Evolutionary conservation across 2,888 invertebrate species (phyloP).

Genomic region (Vesta saturnalis): DNA sequence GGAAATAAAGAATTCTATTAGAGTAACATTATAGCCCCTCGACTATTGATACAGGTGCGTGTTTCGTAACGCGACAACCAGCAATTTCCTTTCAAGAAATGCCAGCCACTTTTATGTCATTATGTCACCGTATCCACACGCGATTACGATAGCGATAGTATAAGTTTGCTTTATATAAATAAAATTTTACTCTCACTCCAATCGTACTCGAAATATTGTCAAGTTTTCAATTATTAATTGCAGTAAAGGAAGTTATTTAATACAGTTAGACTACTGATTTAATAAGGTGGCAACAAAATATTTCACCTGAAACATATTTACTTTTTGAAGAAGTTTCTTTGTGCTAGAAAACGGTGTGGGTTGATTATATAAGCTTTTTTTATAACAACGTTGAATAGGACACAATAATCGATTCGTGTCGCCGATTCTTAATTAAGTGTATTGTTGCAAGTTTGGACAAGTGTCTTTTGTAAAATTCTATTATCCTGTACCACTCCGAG

Average conservation of each 20-base stretch:
- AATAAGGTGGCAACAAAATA: too few species aligned
- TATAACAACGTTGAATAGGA: constrained; percentile 47
- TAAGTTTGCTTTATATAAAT: too few species aligned
- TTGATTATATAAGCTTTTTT: constrained; percentile 37
- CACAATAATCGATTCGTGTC: constrained; percentile 49
- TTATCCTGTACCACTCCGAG: constrained; percentile 48
- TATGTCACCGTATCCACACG: constrained; percentile 57
- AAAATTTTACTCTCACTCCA: too few species aligned
- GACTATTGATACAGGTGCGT: constrained; percentile 44
- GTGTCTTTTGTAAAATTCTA: constrained; percentile 50
- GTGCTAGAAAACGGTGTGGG: constrained; percentile 29
- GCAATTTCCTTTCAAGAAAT: constrained; percentile 58
- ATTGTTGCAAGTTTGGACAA: constrained; percentile 47
- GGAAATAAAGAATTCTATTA: constrained; percentile 49
- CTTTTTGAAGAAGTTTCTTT: constrained; percentile 33
- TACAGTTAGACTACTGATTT: too few species aligned
- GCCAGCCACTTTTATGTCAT: constrained; percentile 57
- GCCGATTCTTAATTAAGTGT: constrained; percentile 48
- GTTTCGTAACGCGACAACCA: constrained; percentile 53
- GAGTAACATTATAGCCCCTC: constrained; percentile 37
- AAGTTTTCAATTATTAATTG: too few species aligned
- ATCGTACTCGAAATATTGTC: too few species aligned
- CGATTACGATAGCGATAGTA: constrained; percentile 40
- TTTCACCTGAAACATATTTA: constrained; percentile 38
- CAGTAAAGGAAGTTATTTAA: too few species aligned